Conservation (phyloP, 2,797 vertebrate genomes). For the Gouania willdenowi region DNA sequence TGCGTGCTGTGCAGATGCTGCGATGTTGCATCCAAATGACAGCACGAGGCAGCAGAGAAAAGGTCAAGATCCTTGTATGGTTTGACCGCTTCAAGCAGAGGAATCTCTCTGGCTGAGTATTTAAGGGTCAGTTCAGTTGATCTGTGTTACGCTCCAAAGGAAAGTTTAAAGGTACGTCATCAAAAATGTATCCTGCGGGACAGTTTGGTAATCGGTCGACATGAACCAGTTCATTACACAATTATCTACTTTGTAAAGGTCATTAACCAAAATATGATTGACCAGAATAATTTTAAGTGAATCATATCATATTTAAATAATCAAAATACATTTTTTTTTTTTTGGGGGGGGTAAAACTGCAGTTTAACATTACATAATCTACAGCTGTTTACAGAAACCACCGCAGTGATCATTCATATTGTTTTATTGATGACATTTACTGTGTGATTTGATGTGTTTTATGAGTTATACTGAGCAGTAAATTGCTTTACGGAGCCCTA, state of each 20-base stretch:
- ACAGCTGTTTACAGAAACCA: no score
- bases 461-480: constrained; percentile 15
- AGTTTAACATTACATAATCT: no score
- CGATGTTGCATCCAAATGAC: constrained; percentile 10
- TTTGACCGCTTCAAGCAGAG: constrained; percentile 41
- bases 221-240: not conserved
- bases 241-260: no score
- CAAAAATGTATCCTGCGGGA: constrained; percentile 16
- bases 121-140: constrained; percentile 28
- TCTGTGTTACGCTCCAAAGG: constrained; percentile 24
- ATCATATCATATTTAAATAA: no score
- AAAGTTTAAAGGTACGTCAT: constrained; percentile 18
- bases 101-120: constrained; percentile 38
- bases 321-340: no score
- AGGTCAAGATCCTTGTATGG: constrained; percentile 48
- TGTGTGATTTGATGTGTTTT: constrained; percentile 1
- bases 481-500: constrained; percentile 22
- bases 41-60: constrained; percentile 25
- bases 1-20: constrained; percentile 1
- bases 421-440: constrained; percentile 22
- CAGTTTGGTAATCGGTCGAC: constrained; percentile 4
- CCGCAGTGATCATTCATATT: constrained; percentile 4
- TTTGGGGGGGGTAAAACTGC: no score
- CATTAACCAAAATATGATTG: not conserved
- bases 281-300: no score